Evolutionary conservation across 2,113 vertebrate genomes (phyloP).

Genomic region (Odontesthes bonariensis): DNA sequence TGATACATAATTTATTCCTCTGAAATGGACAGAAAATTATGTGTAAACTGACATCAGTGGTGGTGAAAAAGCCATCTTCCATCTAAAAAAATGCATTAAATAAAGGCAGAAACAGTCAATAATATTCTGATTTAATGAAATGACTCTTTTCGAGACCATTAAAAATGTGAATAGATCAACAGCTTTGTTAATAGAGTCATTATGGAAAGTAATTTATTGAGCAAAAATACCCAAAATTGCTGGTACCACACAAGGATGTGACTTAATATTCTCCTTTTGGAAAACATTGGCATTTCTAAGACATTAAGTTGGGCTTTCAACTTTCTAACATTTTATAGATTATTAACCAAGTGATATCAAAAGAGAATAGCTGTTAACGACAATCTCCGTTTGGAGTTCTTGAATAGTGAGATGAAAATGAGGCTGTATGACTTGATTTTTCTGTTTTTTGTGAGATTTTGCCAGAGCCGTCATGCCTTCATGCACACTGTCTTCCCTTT

Average conservation of each 20-base stretch:
- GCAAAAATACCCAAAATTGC: not conserved
- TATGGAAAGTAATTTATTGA: not conserved
- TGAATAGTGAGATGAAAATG: not conserved
- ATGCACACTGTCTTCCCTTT: not conserved
- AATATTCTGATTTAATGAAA: too few species aligned
- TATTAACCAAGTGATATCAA: not conserved
- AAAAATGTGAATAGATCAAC: not conserved
- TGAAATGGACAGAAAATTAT: too few species aligned
- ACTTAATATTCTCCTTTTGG: not conserved
- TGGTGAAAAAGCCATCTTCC: too few species aligned
- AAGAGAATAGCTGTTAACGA: not conserved
- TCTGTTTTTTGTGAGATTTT: conserved; percentile 2
- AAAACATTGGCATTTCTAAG: not conserved
- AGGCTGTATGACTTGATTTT: not conserved
- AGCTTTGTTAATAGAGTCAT: not conserved
- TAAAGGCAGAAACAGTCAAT: too few species aligned
- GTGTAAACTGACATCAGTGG: too few species aligned
- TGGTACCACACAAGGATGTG: not conserved
- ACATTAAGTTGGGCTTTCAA: not conserved
- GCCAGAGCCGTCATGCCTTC: not conserved
- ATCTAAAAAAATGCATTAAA: too few species aligned
- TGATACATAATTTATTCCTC: too few species aligned
- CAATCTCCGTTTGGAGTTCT: not conserved
- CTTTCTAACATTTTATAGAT: not conserved
- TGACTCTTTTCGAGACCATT: not conserved